Percentiles rank a stretch among this genome's conserved stretches.
These are phyloP conservation scores for Rotaria magnacalcarata DNA, from an alignment of 2,888 invertebrate species.

Conservation along the genomic window DNA sequence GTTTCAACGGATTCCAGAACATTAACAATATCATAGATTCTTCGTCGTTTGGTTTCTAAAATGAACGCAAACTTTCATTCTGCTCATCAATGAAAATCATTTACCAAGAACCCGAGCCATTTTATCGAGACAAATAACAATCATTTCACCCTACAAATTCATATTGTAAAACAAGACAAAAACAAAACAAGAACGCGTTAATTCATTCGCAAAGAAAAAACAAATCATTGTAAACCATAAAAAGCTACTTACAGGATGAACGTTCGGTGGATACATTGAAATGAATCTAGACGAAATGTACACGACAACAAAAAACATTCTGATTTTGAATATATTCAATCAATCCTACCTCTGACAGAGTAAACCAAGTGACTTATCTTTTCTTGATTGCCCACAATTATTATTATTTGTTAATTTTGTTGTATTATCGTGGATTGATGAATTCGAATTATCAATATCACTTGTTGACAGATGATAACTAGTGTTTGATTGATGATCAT, in stretches of 20 bases:
- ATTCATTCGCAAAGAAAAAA: not conserved
- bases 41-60: slow-evolving; percentile 53
- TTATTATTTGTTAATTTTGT: not conserved
- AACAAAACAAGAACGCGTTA: not conserved
- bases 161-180: not conserved
- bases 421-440: not conserved
- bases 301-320: slow-evolving; percentile 31
- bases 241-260: slow-evolving; percentile 28
- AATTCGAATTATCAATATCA: not conserved
- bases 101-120: slow-evolving; percentile 45
- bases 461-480: slow-evolving; percentile 10
- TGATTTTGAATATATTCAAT: not conserved
- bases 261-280: slow-evolving; percentile 27
- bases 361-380: slow-evolving; percentile 35
- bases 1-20: slow-evolving; percentile 71
- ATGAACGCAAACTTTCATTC: not conserved
- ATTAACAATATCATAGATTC: slow-evolving; percentile 73
- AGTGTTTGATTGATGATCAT: not conserved
- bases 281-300: slow-evolving; percentile 35
- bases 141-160: not conserved
- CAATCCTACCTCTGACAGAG: slow-evolving; percentile 33
- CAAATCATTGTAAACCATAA: not conserved
- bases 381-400: slow-evolving; percentile 10
- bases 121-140: slow-evolving; percentile 41
- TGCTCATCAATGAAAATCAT: not conserved